Evolutionary conservation across 2,113 vertebrate species (phyloP).

Genomic region (Alaudala cheleensis): DNA sequence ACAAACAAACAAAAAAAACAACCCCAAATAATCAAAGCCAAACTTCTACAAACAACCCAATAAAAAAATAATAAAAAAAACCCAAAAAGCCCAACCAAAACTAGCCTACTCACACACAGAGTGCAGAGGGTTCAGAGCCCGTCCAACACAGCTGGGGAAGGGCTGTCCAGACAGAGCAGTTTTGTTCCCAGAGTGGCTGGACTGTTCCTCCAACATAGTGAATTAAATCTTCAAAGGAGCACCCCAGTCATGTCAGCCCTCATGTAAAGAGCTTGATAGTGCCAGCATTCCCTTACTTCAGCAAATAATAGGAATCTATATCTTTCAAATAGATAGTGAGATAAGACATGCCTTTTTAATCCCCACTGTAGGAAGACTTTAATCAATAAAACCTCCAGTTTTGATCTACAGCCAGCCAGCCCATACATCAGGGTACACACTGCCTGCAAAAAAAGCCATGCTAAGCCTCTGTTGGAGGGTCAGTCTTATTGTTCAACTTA

Average conservation of each 20-base stretch:
- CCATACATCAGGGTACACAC: not conserved
- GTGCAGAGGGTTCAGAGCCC: not conserved
- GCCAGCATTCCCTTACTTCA: slow-evolving; percentile 45
- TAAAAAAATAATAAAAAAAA: not conserved
- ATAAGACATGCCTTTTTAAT: slow-evolving; percentile 49
- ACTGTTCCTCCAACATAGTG: not conserved
- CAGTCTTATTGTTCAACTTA: not conserved
- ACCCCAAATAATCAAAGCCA: not conserved
- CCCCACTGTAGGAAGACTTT: slow-evolving; percentile 4
- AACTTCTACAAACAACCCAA: accelerated
- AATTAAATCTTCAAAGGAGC: slow-evolving; percentile 46
- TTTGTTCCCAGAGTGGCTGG: not conserved
- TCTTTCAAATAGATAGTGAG: slow-evolving; percentile 42
- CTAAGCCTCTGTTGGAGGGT: not conserved
- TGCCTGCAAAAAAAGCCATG: not conserved
- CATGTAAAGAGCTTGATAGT: not conserved
- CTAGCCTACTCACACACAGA: not conserved
- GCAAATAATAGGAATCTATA: slow-evolving; percentile 42
- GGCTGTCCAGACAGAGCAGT: not conserved
- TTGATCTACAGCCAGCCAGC: slow-evolving; percentile 8
- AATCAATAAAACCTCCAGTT: slow-evolving; percentile 54
- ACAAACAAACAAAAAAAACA: too few species aligned
- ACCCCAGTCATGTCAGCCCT: slow-evolving; percentile 9
- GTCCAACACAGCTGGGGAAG: not conserved
- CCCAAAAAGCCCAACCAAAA: not conserved